Percentiles rank a stretch among this genome's conserved stretches.
phyloP scores from a whole-genome alignment of 1,140 invertebrate species.

The Apis mellifera region Amel_HAv3.1 CM009933.2:6406001-6406500 shows the following conservation, averaged over 20 bases:
- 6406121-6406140: neutral
- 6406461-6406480: too few relatives aligned
- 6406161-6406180: too few relatives aligned
- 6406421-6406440: neutral
- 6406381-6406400: neutral
- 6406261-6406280: neutral
- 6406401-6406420: constrained; percentile 2
- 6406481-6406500: constrained; percentile 1
- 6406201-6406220: neutral
- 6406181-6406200: neutral
- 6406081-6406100: neutral
- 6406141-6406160: neutral
- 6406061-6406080: neutral
- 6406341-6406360: neutral
- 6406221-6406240: too few relatives aligned
- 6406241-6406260: too few relatives aligned
- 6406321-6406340: neutral
- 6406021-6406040: too few relatives aligned
- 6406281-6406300: neutral
- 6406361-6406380: constrained; percentile 5
- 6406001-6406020: too few relatives aligned
- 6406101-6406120: neutral
- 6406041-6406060: too few relatives aligned
- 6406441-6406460: too few relatives aligned
- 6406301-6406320: neutral